These are phyloP conservation scores for Carcina quercana DNA, from an alignment of 2,888 invertebrate genomes.

Conservation along the genomic window DNA sequence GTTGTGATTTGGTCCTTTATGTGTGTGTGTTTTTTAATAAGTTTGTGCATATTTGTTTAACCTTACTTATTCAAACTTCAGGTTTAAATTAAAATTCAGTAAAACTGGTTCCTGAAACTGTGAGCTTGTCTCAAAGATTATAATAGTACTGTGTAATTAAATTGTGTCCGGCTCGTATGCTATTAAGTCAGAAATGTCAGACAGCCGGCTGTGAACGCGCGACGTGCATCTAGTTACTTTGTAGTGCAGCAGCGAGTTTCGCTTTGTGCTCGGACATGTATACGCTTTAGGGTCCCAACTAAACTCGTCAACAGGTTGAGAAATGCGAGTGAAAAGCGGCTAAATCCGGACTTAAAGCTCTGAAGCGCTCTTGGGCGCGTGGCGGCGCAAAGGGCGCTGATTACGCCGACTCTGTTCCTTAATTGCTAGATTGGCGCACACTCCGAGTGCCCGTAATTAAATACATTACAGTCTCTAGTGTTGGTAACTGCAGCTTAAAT, in stretches of 20 bases:
- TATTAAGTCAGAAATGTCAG: conserved; percentile 9
- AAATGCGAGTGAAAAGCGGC: conserved; percentile 59
- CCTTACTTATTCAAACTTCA: too few relatives aligned
- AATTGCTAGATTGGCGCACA: conserved; percentile 67
- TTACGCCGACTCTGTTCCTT: conserved; percentile 59
- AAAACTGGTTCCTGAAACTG: too few relatives aligned
- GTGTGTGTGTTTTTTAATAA: too few relatives aligned
- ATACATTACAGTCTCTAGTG: conserved; percentile 52
- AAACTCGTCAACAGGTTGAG: conserved; percentile 69
- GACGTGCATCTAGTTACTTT: conserved; percentile 12
- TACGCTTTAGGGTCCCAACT: conserved; percentile 50
- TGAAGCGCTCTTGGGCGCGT: conserved; percentile 49
- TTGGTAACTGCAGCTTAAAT: conserved; percentile 17
- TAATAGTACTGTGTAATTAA: conserved; percentile 10
- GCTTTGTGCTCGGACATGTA: conserved; percentile 46
- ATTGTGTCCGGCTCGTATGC: conserved; percentile 7
- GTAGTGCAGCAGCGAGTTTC: conserved; percentile 27
- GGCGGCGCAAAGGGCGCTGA: conserved; percentile 61
- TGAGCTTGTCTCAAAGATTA: too few relatives aligned
- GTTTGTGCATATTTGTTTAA: too few relatives aligned
- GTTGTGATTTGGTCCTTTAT: too few relatives aligned
- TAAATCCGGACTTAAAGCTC: conserved; percentile 35
- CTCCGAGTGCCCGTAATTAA: conserved; percentile 64
- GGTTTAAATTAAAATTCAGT: too few relatives aligned
- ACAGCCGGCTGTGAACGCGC: conserved; percentile 7